Percentiles rank a stretch among this genome's conserved stretches.
Conservation (phyloP, 2,113 vertebrate species). For the Oceanites oceanicus region DNA sequence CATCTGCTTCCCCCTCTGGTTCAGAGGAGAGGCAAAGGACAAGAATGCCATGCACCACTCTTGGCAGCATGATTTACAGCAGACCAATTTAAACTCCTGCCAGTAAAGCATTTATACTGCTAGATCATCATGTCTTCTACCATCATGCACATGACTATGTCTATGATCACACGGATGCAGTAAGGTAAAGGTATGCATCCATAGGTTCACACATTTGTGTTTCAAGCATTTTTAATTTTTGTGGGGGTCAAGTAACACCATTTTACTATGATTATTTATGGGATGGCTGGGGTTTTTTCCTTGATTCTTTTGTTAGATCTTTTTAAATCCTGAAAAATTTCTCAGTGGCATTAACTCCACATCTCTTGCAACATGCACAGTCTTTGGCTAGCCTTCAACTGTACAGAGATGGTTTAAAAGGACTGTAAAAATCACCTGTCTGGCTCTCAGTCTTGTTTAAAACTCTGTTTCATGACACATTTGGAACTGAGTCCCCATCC, state of each 20-base stretch:
- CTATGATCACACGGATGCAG: rapidly evolving
- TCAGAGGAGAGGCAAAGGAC: conserved; percentile 37
- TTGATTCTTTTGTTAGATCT: neutral
- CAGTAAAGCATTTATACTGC: neutral
- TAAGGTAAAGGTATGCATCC: neutral
- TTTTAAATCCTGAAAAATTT: neutral
- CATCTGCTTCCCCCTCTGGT: conserved; percentile 32
- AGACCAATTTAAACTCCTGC: neutral
- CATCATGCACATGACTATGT: neutral
- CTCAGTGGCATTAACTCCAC: neutral
- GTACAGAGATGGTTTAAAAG: neutral
- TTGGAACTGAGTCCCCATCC: neutral
- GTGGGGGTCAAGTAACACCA: neutral
- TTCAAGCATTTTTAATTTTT: neutral
- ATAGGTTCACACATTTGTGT: neutral
- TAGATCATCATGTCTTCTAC: neutral
- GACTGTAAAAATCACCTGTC: neutral
- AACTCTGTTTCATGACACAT: neutral
- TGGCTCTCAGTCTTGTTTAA: neutral
- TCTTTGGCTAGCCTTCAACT: neutral
- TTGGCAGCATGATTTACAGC: neutral
- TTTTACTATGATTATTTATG: neutral
- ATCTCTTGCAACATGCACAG: neutral
- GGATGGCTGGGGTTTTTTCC: neutral
- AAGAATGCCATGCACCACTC: neutral